phyloP scores from a whole-genome alignment of 2,797 vertebrate species.

The Xenops minutus region DNA sequence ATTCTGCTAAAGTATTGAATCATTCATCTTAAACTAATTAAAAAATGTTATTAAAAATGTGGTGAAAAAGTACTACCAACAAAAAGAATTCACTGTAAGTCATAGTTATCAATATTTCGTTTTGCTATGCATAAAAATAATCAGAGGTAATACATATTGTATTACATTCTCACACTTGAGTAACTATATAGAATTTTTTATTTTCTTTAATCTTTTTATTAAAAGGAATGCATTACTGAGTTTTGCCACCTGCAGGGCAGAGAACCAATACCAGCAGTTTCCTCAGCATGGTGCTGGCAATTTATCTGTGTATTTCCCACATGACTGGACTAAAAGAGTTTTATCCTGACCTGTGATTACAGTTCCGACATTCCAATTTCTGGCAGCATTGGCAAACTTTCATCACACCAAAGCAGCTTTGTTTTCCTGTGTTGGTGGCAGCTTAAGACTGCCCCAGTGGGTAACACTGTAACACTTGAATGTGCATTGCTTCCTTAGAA shows the following conservation, averaged over 20 bases:
- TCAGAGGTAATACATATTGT: not conserved
- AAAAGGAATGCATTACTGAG: not conserved
- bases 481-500: not conserved
- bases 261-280: not conserved
- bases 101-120: not conserved
- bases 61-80: not conserved
- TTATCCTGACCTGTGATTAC: not conserved
- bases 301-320: not conserved
- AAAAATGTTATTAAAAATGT: not conserved
- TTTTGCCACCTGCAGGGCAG: not conserved
- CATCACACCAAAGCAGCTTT: not conserved
- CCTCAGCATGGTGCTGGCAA: not conserved
- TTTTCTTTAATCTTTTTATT: not conserved
- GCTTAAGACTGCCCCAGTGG: not conserved
- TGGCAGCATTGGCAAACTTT: not conserved
- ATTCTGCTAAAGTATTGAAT: not conserved
- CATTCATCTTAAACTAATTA: not conserved
- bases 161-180: not conserved
- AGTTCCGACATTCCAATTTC: not conserved
- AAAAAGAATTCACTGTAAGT: accelerated
- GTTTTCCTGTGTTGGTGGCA: not conserved
- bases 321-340: not conserved
- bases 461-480: not conserved
- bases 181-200: not conserved
- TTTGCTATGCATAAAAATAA: not conserved